Evolutionary conservation across 2,888 invertebrate species (phyloP).

Genomic region (Coenonympha glycerion): DNA sequence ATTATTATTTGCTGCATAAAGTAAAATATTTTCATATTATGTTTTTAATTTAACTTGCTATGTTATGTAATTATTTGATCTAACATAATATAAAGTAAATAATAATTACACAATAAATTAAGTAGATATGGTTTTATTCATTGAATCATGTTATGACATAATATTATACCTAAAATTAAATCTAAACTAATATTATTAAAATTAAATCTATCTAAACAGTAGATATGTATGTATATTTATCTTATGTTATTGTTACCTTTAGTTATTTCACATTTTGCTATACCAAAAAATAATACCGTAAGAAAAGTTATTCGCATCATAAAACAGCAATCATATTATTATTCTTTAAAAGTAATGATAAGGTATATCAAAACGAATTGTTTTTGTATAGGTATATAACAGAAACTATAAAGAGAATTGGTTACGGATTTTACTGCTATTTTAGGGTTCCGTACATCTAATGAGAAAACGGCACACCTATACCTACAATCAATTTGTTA

Average conservation of each 20-base stretch:
- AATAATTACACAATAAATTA: no score
- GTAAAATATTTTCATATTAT: background rate
- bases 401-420: background rate
- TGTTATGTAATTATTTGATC: no score
- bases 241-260: conserved; percentile 6
- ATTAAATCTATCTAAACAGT: no score
- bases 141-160: no score
- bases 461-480: no score
- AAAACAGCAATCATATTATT: background rate
- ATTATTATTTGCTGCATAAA: conserved; percentile 14
- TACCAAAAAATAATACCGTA: background rate
- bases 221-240: background rate
- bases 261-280: background rate
- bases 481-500: no score
- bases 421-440: conserved; percentile 1
- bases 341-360: conserved; percentile 1
- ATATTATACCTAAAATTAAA: no score
- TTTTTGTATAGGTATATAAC: background rate
- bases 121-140: no score
- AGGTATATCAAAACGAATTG: conserved; percentile 5
- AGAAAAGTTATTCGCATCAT: conserved; percentile 5
- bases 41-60: no score
- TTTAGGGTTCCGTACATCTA: no score
- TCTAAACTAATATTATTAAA: no score
- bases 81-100: no score